phyloP scores from a whole-genome alignment of 1,140 invertebrate genomes.

The Monomorium pharaonis region DNA sequence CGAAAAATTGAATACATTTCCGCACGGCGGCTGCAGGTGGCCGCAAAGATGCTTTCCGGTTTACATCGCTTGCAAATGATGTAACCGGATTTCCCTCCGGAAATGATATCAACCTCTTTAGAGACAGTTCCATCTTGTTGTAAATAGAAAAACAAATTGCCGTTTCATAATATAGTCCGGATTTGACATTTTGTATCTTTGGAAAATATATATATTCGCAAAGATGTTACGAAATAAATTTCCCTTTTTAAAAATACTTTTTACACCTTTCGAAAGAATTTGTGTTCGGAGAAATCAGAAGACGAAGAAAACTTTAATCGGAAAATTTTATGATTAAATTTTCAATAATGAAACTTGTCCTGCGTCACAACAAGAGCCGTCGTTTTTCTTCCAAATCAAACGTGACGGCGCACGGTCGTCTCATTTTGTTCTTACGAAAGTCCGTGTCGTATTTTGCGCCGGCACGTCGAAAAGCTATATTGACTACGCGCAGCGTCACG shows the following conservation, averaged over 20 bases:
- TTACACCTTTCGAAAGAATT: neutral
- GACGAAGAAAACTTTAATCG: neutral
- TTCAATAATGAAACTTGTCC: neutral
- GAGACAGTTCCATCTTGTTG: neutral
- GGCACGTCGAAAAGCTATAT: constrained; percentile 72
- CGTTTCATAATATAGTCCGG: neutral
- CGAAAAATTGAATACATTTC: constrained; percentile 41
- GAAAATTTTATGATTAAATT: neutral
- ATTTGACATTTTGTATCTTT: neutral
- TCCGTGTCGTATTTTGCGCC: constrained; percentile 52
- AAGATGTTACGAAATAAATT: neutral
- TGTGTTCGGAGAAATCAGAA: neutral
- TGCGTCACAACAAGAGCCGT: neutral
- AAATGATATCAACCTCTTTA: neutral
- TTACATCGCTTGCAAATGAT: neutral
- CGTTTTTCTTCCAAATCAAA: neutral
- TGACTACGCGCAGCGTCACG: constrained; percentile 53
- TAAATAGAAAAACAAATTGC: neutral
- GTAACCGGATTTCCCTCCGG: constrained; percentile 24
- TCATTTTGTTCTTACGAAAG: constrained; percentile 34
- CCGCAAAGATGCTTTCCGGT: constrained; percentile 21
- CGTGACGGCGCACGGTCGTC: neutral
- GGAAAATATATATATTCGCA: neutral
- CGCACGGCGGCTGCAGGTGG: constrained; percentile 53
- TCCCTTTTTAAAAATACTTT: neutral